Percentiles rank a stretch among this genome's conserved stretches.
These are phyloP conservation scores for Numenius phaeopus DNA, from an alignment of 2,797 vertebrate genomes.

Conservation along the genomic window DNA sequence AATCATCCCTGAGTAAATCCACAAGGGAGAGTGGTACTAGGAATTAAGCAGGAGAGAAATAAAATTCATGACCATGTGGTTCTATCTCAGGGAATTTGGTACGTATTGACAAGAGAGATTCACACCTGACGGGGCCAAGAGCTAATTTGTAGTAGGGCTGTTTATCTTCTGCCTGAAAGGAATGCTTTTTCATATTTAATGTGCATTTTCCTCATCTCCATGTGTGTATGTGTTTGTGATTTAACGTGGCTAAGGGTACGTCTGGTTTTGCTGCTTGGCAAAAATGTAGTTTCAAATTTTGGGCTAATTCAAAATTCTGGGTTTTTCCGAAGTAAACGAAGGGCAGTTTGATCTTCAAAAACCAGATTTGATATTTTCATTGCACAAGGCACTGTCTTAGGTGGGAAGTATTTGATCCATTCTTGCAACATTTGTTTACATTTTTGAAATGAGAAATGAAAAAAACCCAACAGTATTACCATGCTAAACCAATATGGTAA, in stretches of 20 bases:
- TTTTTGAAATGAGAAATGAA: constrained; percentile 22
- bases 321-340: constrained; percentile 27
- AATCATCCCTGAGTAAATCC: constrained; percentile 78
- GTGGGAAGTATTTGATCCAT: background rate
- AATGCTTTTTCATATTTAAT: constrained; percentile 69
- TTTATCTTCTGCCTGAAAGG: constrained; percentile 74
- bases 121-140: constrained; percentile 74
- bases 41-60: constrained; percentile 76
- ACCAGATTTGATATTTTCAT: constrained; percentile 27
- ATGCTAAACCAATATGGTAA: constrained; percentile 69
- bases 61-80: constrained; percentile 77
- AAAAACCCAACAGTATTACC: constrained; percentile 12
- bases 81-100: constrained; percentile 75
- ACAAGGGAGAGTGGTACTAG: constrained; percentile 73
- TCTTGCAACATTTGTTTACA: constrained; percentile 16
- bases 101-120: constrained; percentile 74
- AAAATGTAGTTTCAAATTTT: constrained; percentile 48
- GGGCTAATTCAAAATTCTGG: constrained; percentile 15
- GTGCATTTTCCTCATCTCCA: constrained; percentile 46
- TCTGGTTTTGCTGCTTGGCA: constrained; percentile 31
- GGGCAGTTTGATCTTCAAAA: constrained; percentile 59
- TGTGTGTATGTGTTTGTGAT: constrained; percentile 47
- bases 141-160: constrained; percentile 72
- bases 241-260: constrained; percentile 17
- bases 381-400: background rate